Evolutionary conservation across 2,797 vertebrate genomes (phyloP), one percentile per base, ranked within the genome.

Genomic region (Oryzias dopingdopingensis): DNA sequence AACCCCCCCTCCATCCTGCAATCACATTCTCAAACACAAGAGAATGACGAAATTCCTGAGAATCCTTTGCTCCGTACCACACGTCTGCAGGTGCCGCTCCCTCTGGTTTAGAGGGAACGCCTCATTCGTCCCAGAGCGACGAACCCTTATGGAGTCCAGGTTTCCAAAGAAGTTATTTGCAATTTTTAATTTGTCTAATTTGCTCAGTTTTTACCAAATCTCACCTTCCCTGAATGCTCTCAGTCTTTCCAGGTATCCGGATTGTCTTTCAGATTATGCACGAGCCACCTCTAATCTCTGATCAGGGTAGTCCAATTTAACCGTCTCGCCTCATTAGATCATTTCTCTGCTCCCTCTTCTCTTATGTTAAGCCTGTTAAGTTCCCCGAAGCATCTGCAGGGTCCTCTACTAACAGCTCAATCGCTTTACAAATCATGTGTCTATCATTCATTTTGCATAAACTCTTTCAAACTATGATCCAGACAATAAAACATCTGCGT

Each of bases 181-280:
- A 32, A 10, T 10, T 10, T 10, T 12, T 8, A 32, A 22, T 62
- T 18, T 20, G 22, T 55, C 48, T n/a, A 42, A 48, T 65, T 22
- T 45, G 48, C 67, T 71, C 45, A 29, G 10, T 41, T 26, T 56
- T 70, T 20, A 68, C 56, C 49, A 18, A 20, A 48, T 42, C 46
- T 46, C 20, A 29, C 26, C 37, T 49, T 46, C n/a, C 6, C 45
- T 42, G 29, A 52, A 43, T 41, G 3, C 3, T 18, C 3, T 8
- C 82, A 81, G 86, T 87, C 84, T 74, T 24, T 57, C 64, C 65
- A 23, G 15, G 37, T 60, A 76, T 72, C 65, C 56, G 72, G 86
- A 86, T 89, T 85, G 86, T 65, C 63, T 70, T 68, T 72, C 51
- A 79, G 80, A 85, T 86, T 84, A 86, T 14, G 14, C 45, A 53